Percentiles rank a stretch among this genome's conserved stretches.
Evolutionary conservation across 2,888 invertebrate genomes (phyloP).

Genomic region (Eremobia ochroleuca): DNA sequence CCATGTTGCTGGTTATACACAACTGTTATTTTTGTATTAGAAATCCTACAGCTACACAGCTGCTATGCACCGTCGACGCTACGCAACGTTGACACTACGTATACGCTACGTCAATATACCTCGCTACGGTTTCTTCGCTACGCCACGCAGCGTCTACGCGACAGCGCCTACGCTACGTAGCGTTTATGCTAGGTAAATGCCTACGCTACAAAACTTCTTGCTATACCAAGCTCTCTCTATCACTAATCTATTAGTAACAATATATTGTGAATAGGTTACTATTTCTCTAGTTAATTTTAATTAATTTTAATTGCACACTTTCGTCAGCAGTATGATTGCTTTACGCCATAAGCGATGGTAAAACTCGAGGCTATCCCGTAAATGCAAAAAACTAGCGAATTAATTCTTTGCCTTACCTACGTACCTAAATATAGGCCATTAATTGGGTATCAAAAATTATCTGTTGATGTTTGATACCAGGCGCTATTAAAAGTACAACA

Average conservation of each 20-base stretch:
- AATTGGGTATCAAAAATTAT: constrained; percentile 28
- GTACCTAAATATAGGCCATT: neutral
- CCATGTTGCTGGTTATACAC: neutral
- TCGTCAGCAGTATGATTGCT: neutral
- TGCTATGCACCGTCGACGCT: neutral
- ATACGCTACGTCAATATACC: neutral
- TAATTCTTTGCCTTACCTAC: neutral
- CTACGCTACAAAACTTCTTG: neutral
- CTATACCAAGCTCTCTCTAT: neutral
- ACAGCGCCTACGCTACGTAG: neutral
- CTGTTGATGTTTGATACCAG: neutral
- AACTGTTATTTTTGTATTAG: neutral
- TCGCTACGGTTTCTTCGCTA: neutral
- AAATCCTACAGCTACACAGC: neutral
- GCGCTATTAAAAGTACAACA: constrained; percentile 29
- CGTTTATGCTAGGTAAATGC: neutral
- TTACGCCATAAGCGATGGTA: neutral
- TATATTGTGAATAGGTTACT: too few species aligned
- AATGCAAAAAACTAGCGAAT: neutral
- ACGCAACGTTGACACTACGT: neutral
- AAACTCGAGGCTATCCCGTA: neutral
- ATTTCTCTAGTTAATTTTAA: neutral
- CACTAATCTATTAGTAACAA: too few species aligned
- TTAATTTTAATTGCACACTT: neutral
- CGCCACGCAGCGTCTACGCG: neutral